Conservation (phyloP, 2,888 invertebrate species). For the Chironomus tentans region DNA sequence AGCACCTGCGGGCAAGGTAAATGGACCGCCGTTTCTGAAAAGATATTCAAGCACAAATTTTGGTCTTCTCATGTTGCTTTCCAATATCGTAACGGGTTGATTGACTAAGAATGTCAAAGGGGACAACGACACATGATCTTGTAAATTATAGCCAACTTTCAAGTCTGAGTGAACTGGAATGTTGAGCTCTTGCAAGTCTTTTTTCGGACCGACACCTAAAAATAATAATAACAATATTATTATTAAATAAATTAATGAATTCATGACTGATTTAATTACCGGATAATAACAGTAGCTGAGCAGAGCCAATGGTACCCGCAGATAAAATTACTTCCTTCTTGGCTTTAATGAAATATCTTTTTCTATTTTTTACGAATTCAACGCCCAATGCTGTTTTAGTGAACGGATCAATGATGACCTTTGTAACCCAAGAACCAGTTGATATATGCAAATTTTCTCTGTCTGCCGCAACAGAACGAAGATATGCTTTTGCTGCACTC, state of each 20-base stretch:
- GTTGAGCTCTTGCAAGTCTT: conserved; percentile 49
- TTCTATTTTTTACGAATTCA: conserved; percentile 55
- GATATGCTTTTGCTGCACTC: conserved; percentile 70
- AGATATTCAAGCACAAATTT: conserved; percentile 49
- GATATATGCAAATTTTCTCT: conserved; percentile 62
- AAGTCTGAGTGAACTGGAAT: conserved; percentile 58
- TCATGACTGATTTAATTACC: not conserved
- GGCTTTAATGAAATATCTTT: conserved; percentile 47
- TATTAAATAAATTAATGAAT: too few relatives aligned
- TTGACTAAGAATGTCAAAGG: conserved; percentile 65
- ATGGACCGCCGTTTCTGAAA: conserved; percentile 55
- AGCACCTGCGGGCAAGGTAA: conserved; percentile 69
- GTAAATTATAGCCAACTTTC: conserved; percentile 71
- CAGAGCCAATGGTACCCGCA: conserved; percentile 75
- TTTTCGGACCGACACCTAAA: conserved; percentile 59
- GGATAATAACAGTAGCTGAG: conserved; percentile 77
- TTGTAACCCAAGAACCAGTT: conserved; percentile 57
- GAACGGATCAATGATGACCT: conserved; percentile 53
- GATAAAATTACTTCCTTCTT: conserved; percentile 68
- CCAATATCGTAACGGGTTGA: conserved; percentile 56
- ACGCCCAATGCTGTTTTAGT: conserved; percentile 57
- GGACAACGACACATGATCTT: conserved; percentile 69
- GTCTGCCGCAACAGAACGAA: conserved; percentile 53
- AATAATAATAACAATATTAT: too few relatives aligned
- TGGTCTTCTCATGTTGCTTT: conserved; percentile 41